Conservation (phyloP, 2,113 vertebrate genomes). For the Nipponia nippon region DNA sequence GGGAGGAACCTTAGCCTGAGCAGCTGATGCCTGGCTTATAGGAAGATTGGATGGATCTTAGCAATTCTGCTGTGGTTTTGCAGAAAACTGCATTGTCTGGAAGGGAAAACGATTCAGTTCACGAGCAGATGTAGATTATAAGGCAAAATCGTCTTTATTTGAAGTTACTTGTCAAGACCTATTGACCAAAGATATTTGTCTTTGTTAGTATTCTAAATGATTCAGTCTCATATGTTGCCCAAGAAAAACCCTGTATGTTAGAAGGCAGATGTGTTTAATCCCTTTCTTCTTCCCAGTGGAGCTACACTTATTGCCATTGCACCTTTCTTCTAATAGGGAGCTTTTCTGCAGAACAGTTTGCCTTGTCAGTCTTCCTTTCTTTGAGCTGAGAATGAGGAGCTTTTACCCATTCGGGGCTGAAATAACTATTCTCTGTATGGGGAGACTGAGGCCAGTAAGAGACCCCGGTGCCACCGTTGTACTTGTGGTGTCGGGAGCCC, state of each 20-base stretch:
- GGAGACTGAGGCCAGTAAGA: background rate
- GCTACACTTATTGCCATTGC: background rate
- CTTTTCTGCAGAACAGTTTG: background rate
- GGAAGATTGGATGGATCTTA: background rate
- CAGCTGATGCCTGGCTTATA: background rate
- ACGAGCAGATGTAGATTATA: background rate
- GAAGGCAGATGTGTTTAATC: background rate
- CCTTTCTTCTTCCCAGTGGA: background rate
- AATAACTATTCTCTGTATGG: background rate
- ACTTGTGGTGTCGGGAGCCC: background rate
- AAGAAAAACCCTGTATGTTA: background rate
- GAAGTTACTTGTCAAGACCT: background rate
- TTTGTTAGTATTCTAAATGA: background rate
- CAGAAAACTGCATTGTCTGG: background rate
- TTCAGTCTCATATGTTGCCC: background rate
- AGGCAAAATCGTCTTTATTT: conserved; percentile 14
- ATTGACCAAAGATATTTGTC: background rate
- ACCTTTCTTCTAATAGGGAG: background rate
- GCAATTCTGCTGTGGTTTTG: background rate
- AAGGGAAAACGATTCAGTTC: background rate
- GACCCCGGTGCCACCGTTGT: background rate
- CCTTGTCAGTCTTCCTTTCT: background rate
- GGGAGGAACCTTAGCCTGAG: background rate
- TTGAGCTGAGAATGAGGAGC: background rate
- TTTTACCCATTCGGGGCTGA: background rate